Percentiles rank a stretch among this genome's conserved stretches.
These are phyloP conservation scores for Hymenochirus boettgeri DNA, from an alignment of 2,113 vertebrate species.

Conservation along the genomic window DNA sequence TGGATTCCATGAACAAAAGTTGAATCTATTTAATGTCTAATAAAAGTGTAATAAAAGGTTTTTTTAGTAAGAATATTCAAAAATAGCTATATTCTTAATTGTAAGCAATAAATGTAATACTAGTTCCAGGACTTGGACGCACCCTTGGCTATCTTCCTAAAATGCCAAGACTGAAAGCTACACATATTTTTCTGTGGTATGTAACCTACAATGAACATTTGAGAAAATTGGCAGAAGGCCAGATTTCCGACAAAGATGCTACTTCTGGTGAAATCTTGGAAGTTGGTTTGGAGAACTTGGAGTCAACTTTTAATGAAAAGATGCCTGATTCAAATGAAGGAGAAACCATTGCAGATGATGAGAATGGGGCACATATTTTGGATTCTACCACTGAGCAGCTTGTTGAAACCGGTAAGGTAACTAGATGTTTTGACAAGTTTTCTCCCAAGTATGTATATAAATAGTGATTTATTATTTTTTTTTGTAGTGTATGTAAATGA, in stretches of 20 bases:
- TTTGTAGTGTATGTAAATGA: constrained; percentile 76
- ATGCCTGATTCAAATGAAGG: not conserved
- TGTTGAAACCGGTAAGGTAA: constrained; percentile 2
- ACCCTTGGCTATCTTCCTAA: constrained; percentile 88
- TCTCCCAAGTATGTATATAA: no score
- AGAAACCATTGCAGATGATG: not conserved
- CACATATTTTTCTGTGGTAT: constrained; percentile 89
- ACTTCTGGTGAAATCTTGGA: not conserved
- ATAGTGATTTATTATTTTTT: not conserved
- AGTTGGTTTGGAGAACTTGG: not conserved
- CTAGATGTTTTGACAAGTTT: no score
- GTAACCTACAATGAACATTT: constrained; percentile 79
- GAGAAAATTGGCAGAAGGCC: constrained; percentile 16
- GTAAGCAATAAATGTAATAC: no score
- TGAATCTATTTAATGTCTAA: no score
- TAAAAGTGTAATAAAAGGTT: no score
- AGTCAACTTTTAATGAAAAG: not conserved
- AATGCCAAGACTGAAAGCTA: constrained; percentile 82
- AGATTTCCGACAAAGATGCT: not conserved
- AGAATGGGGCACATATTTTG: not conserved
- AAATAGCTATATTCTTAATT: no score
- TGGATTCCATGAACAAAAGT: no score
- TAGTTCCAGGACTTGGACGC: constrained; percentile 85
- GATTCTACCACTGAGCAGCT: not conserved
- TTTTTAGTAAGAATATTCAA: no score